These are phyloP conservation scores for Atherinomorus stipes DNA, from an alignment of 2,113 vertebrate genomes.

Conservation along the genomic window DNA sequence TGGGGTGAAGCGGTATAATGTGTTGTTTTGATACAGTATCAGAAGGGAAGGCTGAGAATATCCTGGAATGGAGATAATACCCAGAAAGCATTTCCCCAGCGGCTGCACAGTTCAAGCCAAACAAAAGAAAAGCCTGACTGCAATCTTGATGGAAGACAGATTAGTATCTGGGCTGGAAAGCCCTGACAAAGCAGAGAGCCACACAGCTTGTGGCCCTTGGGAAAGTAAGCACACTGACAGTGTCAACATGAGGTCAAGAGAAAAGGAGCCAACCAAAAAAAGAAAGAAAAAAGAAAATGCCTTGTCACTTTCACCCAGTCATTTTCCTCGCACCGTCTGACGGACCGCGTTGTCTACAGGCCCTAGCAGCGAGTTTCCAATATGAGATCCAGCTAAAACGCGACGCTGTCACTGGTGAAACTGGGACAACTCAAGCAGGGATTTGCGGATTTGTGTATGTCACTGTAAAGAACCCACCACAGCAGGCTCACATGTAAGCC, in stretches of 20 bases:
- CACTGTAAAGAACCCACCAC: slow-evolving; percentile 14
- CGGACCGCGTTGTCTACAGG: slow-evolving; percentile 52
- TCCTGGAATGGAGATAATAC: slow-evolving; percentile 76
- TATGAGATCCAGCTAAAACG: slow-evolving; percentile 49
- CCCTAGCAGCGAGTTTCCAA: slow-evolving; percentile 62
- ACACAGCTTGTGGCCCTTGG: slow-evolving; percentile 44
- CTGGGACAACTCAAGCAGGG: slow-evolving; percentile 23
- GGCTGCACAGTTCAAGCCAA: slow-evolving; percentile 53
- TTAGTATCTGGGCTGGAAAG: slow-evolving; percentile 73
- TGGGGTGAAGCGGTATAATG: slow-evolving; percentile 54
- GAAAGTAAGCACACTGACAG: slow-evolving; percentile 58
- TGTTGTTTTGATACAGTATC: slow-evolving; percentile 80
- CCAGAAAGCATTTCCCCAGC: slow-evolving; percentile 76
- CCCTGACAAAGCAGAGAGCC: slow-evolving; percentile 71
- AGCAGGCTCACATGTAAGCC: slow-evolving; percentile 51
- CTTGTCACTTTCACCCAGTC: slow-evolving; percentile 62
- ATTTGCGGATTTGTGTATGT: slow-evolving; percentile 41
- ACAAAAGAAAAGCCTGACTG: slow-evolving; percentile 73
- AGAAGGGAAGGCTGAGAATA: slow-evolving; percentile 76
- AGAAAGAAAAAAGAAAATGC: slow-evolving; percentile 35
- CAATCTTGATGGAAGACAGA: slow-evolving; percentile 79
- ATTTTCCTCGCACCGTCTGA: slow-evolving; percentile 32
- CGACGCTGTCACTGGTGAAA: slow-evolving; percentile 40
- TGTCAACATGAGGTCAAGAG: slow-evolving; percentile 69
- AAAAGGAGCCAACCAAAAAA: slow-evolving; percentile 40